Evolutionary conservation across 1,140 invertebrate genomes (phyloP).

Genomic region (Sycophila sp.): DNA sequence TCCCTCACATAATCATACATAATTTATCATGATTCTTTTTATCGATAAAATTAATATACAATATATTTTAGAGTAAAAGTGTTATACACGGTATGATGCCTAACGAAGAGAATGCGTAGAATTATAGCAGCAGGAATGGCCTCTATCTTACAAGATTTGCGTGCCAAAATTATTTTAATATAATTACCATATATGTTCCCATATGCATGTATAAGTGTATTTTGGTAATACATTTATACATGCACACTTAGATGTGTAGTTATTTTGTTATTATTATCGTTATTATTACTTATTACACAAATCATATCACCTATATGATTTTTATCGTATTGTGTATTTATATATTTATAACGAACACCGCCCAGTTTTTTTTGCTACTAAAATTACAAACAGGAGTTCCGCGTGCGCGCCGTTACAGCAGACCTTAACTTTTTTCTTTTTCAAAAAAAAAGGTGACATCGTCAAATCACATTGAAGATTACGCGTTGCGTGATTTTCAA

Average conservation of each 20-base stretch:
- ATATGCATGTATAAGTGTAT: conserved; percentile 5
- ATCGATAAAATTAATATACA: conserved; percentile 65
- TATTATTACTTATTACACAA: conserved; percentile 61
- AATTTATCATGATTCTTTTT: conserved; percentile 57
- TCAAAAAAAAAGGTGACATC: conserved; percentile 60
- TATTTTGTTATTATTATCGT: conserved; percentile 50
- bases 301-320: conserved; percentile 56
- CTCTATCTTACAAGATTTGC: conserved; percentile 65
- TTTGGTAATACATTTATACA: neutral
- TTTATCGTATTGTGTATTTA: conserved; percentile 54
- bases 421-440: conserved; percentile 41
- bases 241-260: conserved; percentile 46
- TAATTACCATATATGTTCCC: conserved; percentile 48
- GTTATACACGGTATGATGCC: conserved; percentile 59
- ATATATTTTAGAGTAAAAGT: conserved; percentile 60
- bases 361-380: conserved; percentile 61
- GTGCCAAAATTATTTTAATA: conserved; percentile 60
- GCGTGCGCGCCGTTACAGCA: conserved; percentile 35
- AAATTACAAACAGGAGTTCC: conserved; percentile 64
- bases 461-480: conserved; percentile 57
- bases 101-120: conserved; percentile 54
- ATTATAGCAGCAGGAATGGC: conserved; percentile 64
- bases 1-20: conserved; percentile 55
- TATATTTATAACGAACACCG: conserved; percentile 67
- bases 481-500: conserved; percentile 36